Evolutionary conservation across 2,113 vertebrate genomes (phyloP), one percentile per base, ranked within the genome.

Genomic region (Xyrauchen texanus): DNA sequence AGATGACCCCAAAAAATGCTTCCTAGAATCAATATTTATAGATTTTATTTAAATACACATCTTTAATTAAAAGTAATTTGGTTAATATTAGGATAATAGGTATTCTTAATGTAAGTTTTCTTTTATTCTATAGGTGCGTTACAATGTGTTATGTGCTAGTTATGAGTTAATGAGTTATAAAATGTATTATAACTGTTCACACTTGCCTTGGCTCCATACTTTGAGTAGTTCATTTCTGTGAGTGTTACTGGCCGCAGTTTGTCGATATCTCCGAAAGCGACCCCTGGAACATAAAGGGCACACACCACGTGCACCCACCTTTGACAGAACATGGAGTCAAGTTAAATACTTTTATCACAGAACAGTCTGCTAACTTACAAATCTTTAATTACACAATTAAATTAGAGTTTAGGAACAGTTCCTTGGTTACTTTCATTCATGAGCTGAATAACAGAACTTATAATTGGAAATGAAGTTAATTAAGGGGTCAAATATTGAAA

Each of bases 221-320:
- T 99, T 7, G 96, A 97, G 85, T 99, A 99, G 88, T 99, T 98
- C 98, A 99, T 99, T 93, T 99, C 98, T 11, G 98, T 99, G 64
- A 99, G 94, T 0, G 98, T 99, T 79, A 99, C 98, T 6, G 97
- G 98, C 66, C 97, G 91, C 66, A 99, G 91, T 83, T 98, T 98
- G 86, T 99, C 97, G 81, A 99, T 99, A 91, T 99, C 98, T 89
- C 97, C 98, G 87, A 99, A 99, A 21, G 98, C 98, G 52, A 99
- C 98, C 66, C 97, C 97, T 2, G 98, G 97, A 88, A 99, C 98
- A 47, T 99, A 99, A 6, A 99, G 95, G 12, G 98, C 98, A 89
- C 98, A 99, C 47, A 99, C 96, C 80, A 99, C 97, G 77, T 99
- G 98, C 87, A 99, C 97, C 97, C 98, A 99, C 88, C 97, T 99